These are phyloP conservation scores for Pyralis farinalis DNA, from an alignment of 2,888 invertebrate genomes.

Conservation along the genomic window DNA sequence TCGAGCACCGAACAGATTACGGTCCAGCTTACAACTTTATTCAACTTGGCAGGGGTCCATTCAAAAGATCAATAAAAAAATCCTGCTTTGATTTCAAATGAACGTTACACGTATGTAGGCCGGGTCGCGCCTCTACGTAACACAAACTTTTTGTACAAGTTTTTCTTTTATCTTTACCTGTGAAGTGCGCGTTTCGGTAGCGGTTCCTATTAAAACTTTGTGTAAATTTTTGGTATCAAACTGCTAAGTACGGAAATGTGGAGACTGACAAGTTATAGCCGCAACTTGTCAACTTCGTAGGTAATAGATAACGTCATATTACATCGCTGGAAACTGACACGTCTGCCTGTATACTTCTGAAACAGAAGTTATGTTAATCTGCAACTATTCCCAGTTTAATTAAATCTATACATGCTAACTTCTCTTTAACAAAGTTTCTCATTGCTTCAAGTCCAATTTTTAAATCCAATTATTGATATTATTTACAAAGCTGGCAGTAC, in stretches of 20 bases:
- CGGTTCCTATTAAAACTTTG: conserved; percentile 46
- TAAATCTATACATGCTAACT: no score
- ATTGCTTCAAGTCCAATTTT: no score
- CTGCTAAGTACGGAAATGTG: conserved; percentile 31
- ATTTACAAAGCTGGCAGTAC: no score
- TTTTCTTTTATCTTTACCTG: conserved; percentile 36
- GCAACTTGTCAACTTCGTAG: conserved; percentile 27
- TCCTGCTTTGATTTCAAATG: conserved; percentile 48
- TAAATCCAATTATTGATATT: no score
- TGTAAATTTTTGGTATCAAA: conserved; percentile 36
- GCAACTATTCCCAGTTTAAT: no score
- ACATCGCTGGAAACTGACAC: conserved; percentile 1
- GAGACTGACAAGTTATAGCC: conserved; percentile 28
- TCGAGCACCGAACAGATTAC: conserved; percentile 59
- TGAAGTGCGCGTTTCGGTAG: conserved; percentile 24
- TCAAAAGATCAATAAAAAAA: conserved; percentile 50
- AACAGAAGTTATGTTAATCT: no score
- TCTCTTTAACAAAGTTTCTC: no score
- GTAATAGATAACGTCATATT: conserved; percentile 18
- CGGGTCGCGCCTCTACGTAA: conserved; percentile 24
- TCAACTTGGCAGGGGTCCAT: conserved; percentile 44
- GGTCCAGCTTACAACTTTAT: conserved; percentile 58
- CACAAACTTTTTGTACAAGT: conserved; percentile 28
- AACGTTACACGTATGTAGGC: conserved; percentile 27
- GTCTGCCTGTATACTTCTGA: neutral